Base-by-base conservation (phyloP, 2,888 invertebrate genomes). In the Cotesia congregata region DNA sequence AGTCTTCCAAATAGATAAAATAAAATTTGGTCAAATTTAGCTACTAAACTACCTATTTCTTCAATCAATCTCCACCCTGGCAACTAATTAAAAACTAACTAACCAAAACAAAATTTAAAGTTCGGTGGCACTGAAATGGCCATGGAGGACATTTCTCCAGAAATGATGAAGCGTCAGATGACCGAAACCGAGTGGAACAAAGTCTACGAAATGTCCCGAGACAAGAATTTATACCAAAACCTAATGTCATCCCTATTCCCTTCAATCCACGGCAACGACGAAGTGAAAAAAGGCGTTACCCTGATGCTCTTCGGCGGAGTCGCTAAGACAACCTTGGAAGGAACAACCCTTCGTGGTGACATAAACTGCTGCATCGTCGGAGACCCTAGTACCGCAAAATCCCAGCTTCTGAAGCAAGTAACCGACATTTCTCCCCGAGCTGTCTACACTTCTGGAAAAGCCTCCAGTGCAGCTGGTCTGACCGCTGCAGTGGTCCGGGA, bases 401-500 rank as follows among this genome's bases (percentile, higher is more conserved):
- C 98, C 0, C 99, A 99, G 89, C 93, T 99, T 82, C 91, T 99
- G 65, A 98, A 98, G 90, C 98, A 96, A 91, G 97, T 96, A 41
- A 92, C 97, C 6, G 98, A 98, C 87, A 97, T 99, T 90, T 95
- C 96, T 17, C 99, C 99, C 0, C 92, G 99, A 39, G 98, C 99
- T 0, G 95, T 99, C 5, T 99, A 99, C 90, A 99, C 99, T 0
- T 98, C 98, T 64, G 99, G 99, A 6, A 99, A 99, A 90, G 99
- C 98, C 0, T 98, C 98, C 0, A 95, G 95, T 1, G 99, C 99
- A 0, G 99, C 99, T 72, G 99, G 99, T 92, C 92, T 99, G 69
- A 99, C 99, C 0, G 99, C 99, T 0, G 99, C 99, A 17, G 99
- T 99, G 0, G 98, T 99, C 0, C 94, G 93, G 90, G 99, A 99